phyloP scores from a whole-genome alignment of 2,113 vertebrate species.

The Ciconia boyciana region DNA sequence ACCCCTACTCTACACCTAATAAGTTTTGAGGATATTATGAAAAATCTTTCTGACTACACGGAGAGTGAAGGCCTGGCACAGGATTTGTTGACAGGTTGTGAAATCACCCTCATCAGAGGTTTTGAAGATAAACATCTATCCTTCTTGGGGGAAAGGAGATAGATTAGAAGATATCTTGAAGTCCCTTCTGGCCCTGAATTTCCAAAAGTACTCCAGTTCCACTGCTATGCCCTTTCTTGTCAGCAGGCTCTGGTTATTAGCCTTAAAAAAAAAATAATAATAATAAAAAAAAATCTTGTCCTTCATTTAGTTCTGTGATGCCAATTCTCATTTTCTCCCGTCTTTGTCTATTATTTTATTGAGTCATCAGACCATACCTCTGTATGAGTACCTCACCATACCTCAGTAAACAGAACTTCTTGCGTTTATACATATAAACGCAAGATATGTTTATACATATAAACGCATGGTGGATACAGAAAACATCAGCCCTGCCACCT shows the following conservation, averaged over 20 bases:
- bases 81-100: not conserved
- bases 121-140: constrained; percentile 23
- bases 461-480: not conserved
- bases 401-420: not conserved
- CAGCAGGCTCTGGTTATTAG: not conserved
- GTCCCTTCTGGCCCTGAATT: not conserved
- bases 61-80: not conserved
- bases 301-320: not conserved
- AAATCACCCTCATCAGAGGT: not conserved
- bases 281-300: not conserved
- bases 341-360: not conserved
- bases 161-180: not conserved
- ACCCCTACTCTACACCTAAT: not conserved
- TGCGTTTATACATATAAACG: not conserved
- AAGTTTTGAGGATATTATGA: not conserved
- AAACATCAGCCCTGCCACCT: not conserved
- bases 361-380: not conserved
- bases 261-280: not conserved
- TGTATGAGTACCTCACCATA: not conserved
- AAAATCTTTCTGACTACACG: not conserved
- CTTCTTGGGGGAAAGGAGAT: constrained; percentile 13
- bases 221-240: not conserved
- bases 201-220: not conserved
- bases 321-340: not conserved
- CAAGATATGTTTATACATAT: not conserved